Conservation (phyloP, 35 echinoderm and acorn worm genomes). For the Strongylocentrotus purpuratus region DNA sequence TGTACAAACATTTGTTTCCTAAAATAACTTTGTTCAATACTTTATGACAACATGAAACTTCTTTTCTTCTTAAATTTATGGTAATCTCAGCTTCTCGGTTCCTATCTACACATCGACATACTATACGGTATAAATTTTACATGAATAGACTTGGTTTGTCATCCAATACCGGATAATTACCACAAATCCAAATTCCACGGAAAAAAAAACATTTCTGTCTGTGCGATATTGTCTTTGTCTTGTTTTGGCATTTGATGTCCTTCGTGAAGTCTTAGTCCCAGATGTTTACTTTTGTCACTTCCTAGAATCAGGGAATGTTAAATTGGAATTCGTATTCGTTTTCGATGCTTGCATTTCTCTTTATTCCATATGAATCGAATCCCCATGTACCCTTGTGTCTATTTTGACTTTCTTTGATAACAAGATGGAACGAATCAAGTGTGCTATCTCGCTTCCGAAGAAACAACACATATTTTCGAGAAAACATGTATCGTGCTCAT, state of each 20-base stretch:
- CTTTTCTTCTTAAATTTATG: too few species aligned
- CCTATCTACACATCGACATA: too few species aligned
- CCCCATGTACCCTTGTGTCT: background rate
- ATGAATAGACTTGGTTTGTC: background rate
- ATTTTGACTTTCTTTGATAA: background rate
- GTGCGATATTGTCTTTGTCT: background rate
- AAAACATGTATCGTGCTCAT: too few species aligned
- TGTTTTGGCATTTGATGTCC: background rate
- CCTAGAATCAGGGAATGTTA: background rate
- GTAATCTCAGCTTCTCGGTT: too few species aligned
- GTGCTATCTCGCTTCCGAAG: too few species aligned
- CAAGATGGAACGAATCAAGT: background rate
- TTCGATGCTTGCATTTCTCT: background rate
- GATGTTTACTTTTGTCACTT: background rate
- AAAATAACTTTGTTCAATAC: too few species aligned
- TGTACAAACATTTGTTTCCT: too few species aligned
- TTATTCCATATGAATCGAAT: background rate
- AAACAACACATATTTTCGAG: too few species aligned
- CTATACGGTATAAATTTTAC: too few species aligned
- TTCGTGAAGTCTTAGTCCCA: background rate
- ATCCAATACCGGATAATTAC: background rate
- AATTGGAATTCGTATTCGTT: background rate
- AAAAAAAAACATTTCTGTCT: background rate
- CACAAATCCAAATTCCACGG: background rate
- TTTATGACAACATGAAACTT: too few species aligned